These are phyloP conservation scores for Gymnarchus niloticus DNA, from an alignment of 2,113 vertebrate species.

Conservation along the genomic window DNA sequence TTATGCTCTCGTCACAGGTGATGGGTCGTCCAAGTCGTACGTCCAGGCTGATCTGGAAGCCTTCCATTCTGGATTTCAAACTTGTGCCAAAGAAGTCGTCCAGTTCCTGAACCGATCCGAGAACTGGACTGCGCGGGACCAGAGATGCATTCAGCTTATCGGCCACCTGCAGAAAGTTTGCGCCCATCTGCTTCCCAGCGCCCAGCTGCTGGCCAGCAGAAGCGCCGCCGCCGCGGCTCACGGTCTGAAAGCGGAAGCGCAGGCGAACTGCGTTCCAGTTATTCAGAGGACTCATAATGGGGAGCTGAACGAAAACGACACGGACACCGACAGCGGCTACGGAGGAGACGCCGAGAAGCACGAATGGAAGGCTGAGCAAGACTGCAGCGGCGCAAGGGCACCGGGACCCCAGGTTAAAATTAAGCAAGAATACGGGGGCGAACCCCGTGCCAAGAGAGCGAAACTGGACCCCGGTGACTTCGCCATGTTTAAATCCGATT, in stretches of 20 bases:
- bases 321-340: constrained; percentile 94
- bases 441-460: constrained; percentile 66
- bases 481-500: constrained; percentile 43
- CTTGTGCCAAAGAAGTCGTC: constrained; percentile 91
- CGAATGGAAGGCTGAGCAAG: constrained; percentile 56
- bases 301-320: constrained; percentile 85
- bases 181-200: constrained; percentile 70
- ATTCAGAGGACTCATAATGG: constrained; percentile 86
- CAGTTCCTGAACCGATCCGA: constrained; percentile 85
- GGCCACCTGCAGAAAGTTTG: constrained; percentile 82
- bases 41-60: constrained; percentile 82
- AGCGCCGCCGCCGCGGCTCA: constrained; percentile 48
- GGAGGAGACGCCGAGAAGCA: constrained; percentile 79
- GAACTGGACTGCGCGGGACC: constrained; percentile 83
- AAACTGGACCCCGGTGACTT: constrained; percentile 62
- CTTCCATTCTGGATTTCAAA: constrained; percentile 92
- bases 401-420: constrained; percentile 60
- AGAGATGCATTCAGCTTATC: constrained; percentile 80
- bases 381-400: constrained; percentile 47
- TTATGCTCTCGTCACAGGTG: constrained; percentile 62
- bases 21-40: constrained; percentile 75
- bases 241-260: constrained; percentile 64
- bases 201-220: constrained; percentile 51
- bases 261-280: constrained; percentile 87
- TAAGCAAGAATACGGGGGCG: constrained; percentile 81